phyloP scores from a whole-genome alignment of 2,888 invertebrate species.

The Atherix ibis region DNA sequence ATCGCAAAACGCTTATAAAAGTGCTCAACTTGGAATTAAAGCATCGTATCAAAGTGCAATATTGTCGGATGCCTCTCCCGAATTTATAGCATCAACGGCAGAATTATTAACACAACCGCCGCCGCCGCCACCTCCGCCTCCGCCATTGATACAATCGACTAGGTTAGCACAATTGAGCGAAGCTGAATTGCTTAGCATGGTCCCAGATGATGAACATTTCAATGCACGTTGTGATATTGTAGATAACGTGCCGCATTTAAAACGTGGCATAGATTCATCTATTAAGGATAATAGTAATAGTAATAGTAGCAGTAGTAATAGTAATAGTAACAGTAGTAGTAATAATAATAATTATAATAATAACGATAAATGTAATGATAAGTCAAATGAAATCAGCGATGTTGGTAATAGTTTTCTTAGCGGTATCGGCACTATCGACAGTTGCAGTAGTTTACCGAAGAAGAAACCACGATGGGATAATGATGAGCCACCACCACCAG shows the following conservation, averaged over 20 bases:
- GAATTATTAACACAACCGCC: conserved; percentile 4
- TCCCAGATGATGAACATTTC: conserved; percentile 27
- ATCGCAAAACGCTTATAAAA: not conserved
- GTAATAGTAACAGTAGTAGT: conserved; percentile 2
- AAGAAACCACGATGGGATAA: conserved; percentile 15
- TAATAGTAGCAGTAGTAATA: not conserved
- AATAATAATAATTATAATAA: not conserved
- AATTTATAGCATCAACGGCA: too few species aligned
- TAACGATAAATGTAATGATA: too few species aligned
- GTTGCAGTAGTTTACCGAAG: conserved; percentile 4
- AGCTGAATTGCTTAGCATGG: conserved; percentile 34
- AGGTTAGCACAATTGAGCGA: conserved; percentile 33
- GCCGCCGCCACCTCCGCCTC: conserved; percentile 1
- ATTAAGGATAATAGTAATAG: too few species aligned
- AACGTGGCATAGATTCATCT: not conserved
- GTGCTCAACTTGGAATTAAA: too few species aligned
- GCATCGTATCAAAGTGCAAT: too few species aligned
- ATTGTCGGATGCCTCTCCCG: too few species aligned
- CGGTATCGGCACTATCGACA: not conserved
- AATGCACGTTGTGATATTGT: not conserved
- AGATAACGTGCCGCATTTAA: not conserved
- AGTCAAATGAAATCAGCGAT: conserved; percentile 1
- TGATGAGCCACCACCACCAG: conserved; percentile 18
- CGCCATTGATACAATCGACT: conserved; percentile 13
- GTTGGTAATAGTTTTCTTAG: not conserved